These are phyloP conservation scores for Dendropsophus ebraccatus DNA, from an alignment of 2,113 vertebrate species.

Conservation along the genomic window DNA sequence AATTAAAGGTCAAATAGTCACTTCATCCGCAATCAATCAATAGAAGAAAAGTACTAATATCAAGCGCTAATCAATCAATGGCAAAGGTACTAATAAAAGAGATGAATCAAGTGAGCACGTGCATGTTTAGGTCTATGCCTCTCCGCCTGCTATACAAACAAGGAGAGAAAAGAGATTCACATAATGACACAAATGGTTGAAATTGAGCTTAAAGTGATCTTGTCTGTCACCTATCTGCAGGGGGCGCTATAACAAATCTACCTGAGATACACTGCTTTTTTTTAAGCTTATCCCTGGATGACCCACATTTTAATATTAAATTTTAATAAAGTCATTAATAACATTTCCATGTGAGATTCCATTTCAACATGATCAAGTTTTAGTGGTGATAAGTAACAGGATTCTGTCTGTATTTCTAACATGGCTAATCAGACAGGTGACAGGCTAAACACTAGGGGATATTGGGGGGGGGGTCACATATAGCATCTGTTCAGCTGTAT, in stretches of 20 bases:
- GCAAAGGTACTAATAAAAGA: conserved; percentile 97
- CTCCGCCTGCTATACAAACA: conserved; percentile 59
- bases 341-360: too few relatives aligned
- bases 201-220: neutral
- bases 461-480: too few relatives aligned
- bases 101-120: conserved; percentile 88
- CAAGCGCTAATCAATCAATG: conserved; percentile 85
- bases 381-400: too few relatives aligned
- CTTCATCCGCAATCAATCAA: conserved; percentile 98
- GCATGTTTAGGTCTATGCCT: conserved; percentile 72
- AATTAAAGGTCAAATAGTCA: conserved; percentile 99
- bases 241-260: neutral
- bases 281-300: neutral
- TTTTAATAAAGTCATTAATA: too few relatives aligned
- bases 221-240: neutral
- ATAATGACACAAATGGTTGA: conserved; percentile 34
- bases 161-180: conserved; percentile 61
- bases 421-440: too few relatives aligned
- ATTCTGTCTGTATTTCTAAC: too few relatives aligned
- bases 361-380: too few relatives aligned
- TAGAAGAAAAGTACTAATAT: conserved; percentile 90
- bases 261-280: neutral
- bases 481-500: too few relatives aligned
- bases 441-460: too few relatives aligned
- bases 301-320: neutral